Evolutionary conservation across 2,888 invertebrate genomes (phyloP), one percentile per base, ranked within the genome.

Genomic region (Acleris holmiana): DNA sequence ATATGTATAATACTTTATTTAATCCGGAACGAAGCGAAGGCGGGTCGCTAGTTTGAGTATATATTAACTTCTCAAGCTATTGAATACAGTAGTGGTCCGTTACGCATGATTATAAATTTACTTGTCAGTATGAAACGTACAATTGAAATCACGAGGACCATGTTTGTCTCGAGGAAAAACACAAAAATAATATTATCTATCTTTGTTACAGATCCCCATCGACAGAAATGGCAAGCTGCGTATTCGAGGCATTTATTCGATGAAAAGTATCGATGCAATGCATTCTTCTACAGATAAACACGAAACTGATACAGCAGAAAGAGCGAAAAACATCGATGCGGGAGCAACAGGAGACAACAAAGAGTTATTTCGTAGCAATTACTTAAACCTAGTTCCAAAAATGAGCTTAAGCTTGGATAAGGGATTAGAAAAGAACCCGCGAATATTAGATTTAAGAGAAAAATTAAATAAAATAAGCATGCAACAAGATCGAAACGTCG

Each of bases 391-490:
- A 51, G 89, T 91, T 79, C 91, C 91, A 50, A 91, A 91, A 82
- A 90, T 91, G 87, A 89, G 82, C 72, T 82, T 88, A 66, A 89
- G 79, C 69, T 77, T 90, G 67, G 90, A 90, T 70, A 91, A 88
- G 74, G 87, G 61, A 35, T 47, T 84, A 17, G 88, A 90, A 67
- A 86, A 88, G 73, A 92, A 91, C 71, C 89, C 91, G 10, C 83
- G 90, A 77, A 91, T 92, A 71, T 75, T 89, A 72, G 93, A 91
- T 78, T 82, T 92, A 68, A 89, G 89, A 67, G 87, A 89, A 71
- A 92, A 91, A 71, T 75, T 93, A 67, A 89, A 92, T 71, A 89
- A 89, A 72, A 92, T 92, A 57, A 87, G 89, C 21, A 90, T 84
- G 70, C 90, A 91, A 70, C 87, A 89, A 69, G 90, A 91, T 72